phyloP scores from a whole-genome alignment of 2,888 invertebrate genomes.

The Mechanitis mazaeus region DNA sequence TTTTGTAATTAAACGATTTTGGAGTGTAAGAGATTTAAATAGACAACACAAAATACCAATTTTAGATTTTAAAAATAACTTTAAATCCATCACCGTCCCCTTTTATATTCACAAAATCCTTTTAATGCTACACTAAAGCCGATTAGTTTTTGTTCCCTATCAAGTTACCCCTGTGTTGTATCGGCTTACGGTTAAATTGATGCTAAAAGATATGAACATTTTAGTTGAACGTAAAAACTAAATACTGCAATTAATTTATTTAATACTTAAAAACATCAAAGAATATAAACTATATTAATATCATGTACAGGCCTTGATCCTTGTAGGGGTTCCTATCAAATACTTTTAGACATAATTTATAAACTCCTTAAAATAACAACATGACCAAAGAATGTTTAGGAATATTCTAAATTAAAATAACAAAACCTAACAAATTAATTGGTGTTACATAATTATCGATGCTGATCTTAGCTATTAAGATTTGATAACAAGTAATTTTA shows the following conservation, averaged over 20 bases:
- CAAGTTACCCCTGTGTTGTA: conserved; percentile 30
- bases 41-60: conserved; percentile 1
- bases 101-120: conserved; percentile 24
- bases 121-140: conserved; percentile 32
- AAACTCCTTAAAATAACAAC: conserved; percentile 1
- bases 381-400: not conserved
- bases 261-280: not conserved
- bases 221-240: conserved; percentile 1
- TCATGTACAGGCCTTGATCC: no score
- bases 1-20: no score
- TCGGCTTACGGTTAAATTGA: conserved; percentile 25
- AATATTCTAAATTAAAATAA: conserved; percentile 16
- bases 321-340: not conserved
- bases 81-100: conserved; percentile 15
- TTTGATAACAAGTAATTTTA: not conserved
- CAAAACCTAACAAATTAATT: conserved; percentile 24
- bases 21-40: no score
- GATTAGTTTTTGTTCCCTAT: conserved; percentile 33
- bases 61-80: conserved; percentile 7
- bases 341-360: not conserved
- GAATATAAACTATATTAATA: no score
- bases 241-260: not conserved
- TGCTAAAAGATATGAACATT: conserved; percentile 12
- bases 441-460: conserved; percentile 20
- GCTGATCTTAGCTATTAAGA: conserved; percentile 5